Evolutionary conservation across 1,140 invertebrate genomes (phyloP), one percentile per base, ranked within the genome.

Genomic region (Aphelinus certus): DNA sequence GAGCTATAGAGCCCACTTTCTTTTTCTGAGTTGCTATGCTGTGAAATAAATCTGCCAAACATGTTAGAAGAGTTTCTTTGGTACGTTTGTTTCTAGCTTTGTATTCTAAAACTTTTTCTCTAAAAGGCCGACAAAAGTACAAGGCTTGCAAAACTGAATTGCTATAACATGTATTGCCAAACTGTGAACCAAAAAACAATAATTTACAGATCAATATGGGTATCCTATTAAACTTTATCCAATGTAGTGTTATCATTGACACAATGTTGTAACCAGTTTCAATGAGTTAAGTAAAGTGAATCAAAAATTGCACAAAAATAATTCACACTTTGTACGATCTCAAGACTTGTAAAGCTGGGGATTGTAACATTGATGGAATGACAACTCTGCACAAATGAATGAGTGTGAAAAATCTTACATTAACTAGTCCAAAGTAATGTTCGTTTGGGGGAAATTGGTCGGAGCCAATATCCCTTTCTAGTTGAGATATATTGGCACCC

Each of bases 101-200:
- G 86, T 99, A 99, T 86, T 98, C 97, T 66, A 99, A 89, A 47
- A 99, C 97, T 89, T 97, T 98, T 82, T 99, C 98, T 86, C 98
- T 92, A 86, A 99, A 99, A 76, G 98, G 98, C 84, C 97, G 95
- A 88, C 98, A 99, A 87, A 99, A 99, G 86, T 99, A 99, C 70
- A 99, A 90, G 42, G 98, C 98, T 93, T 99, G 98, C 71, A 99
- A 90, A 70, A 99, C 98, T 57, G 97, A 99, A 89, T 99, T 99
- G 86, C 97, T 98, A 85, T 99, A 99, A 88, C 98, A 99, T 7
- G 98, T 99, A 89, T 99, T 99, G 71, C 98, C 98, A 92, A 99
- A 99, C 97, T 98, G 89, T 94, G 93, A 83, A 77, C 81, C 78
- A 76, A 81, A 58, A 69, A 71, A 26, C 26, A 26, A 26, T 26